phyloP scores from a whole-genome alignment of 2,113 vertebrate genomes.

The Xenopus laevis region DNA sequence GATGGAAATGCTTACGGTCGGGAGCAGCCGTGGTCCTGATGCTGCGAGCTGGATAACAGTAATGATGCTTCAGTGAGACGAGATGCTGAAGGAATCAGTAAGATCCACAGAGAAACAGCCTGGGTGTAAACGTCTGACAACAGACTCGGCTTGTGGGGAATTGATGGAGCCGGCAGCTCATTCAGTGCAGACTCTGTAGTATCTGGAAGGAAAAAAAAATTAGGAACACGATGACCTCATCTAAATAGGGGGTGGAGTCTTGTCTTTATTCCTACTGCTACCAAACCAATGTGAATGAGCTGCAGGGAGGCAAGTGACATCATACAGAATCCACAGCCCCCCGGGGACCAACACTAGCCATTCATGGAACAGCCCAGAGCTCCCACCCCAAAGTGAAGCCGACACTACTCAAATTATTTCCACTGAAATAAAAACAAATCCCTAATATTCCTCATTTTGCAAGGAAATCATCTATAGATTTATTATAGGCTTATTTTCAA shows the following conservation, averaged over 20 bases:
- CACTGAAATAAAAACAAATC: too few relatives aligned
- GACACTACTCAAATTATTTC: too few relatives aligned
- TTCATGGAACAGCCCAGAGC: constrained; percentile 30
- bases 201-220: constrained; percentile 26
- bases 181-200: constrained; percentile 38
- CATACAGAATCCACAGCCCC: constrained; percentile 66
- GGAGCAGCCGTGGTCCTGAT: constrained; percentile 12
- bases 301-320: constrained; percentile 69
- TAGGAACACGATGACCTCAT: constrained; percentile 60
- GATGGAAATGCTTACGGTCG: constrained; percentile 7
- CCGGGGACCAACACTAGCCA: constrained; percentile 47
- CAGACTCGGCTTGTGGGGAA: not conserved
- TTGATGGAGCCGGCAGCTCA: constrained; percentile 41
- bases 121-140: not conserved
- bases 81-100: not conserved
- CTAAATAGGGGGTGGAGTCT: constrained; percentile 54
- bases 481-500: too few relatives aligned
- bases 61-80: constrained; percentile 1
- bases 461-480: too few relatives aligned
- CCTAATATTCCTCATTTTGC: too few relatives aligned
- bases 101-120: not conserved
- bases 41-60: constrained; percentile 1
- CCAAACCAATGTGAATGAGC: constrained; percentile 63
- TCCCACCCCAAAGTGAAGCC: constrained; percentile 2
- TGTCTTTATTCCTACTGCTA: constrained; percentile 54